phyloP scores from a whole-genome alignment of 2,888 invertebrate species.

The Aleiodes alternator region DNA sequence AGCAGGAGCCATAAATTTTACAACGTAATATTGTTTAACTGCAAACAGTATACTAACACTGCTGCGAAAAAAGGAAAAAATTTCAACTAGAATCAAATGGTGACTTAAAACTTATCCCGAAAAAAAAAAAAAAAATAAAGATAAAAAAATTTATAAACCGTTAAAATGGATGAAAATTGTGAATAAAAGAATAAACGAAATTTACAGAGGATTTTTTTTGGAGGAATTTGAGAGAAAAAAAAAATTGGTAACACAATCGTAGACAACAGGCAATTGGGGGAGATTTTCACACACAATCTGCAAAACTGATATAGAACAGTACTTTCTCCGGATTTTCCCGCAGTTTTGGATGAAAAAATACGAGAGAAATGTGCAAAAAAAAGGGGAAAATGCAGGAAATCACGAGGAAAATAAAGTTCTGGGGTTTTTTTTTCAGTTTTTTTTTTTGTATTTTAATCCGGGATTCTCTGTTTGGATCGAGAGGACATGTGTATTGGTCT shows the following conservation, averaged over 20 bases:
- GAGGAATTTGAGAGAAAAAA: background rate
- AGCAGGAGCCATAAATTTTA: slow-evolving; percentile 70
- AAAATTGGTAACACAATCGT: background rate
- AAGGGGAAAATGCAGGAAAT: background rate
- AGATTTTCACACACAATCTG: slow-evolving; percentile 10
- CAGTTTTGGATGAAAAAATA: slow-evolving; percentile 25
- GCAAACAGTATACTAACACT: slow-evolving; percentile 70
- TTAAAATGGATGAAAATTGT: slow-evolving; percentile 6
- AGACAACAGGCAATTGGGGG: slow-evolving; percentile 25
- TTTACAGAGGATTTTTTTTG: slow-evolving; percentile 11
- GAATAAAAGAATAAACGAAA: background rate
- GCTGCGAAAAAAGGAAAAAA: slow-evolving; percentile 34
- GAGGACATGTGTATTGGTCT: too few relatives aligned
- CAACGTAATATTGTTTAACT: slow-evolving; percentile 74
- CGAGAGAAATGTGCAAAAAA: background rate
- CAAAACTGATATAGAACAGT: slow-evolving; percentile 24
- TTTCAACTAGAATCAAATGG: too few relatives aligned
- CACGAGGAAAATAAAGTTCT: background rate
- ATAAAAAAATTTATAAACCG: background rate
- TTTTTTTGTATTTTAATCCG: background rate
- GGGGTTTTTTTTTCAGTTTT: background rate
- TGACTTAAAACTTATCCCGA: too few relatives aligned
- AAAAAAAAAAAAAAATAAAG: slow-evolving; percentile 58
- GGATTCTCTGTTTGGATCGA: background rate
- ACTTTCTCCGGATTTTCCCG: slow-evolving; percentile 25